A percentile compares a stretch with the other conserved stretches of the same genome.
phyloP scores from a whole-genome alignment of 2,797 vertebrate genomes.

The Platyrinchus mystaceus region DNA sequence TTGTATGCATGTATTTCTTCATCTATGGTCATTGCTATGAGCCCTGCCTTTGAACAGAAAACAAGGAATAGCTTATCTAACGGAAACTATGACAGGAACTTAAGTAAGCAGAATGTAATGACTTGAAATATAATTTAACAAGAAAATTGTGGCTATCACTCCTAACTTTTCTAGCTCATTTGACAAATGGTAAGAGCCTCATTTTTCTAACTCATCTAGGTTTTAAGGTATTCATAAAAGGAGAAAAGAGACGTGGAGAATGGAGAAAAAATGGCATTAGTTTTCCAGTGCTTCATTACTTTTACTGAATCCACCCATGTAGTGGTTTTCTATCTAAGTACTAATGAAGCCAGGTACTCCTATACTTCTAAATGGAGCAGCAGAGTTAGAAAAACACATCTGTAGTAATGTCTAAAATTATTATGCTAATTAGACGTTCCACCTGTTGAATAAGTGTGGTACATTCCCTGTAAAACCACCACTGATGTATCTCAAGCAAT shows the following conservation, averaged over 20 bases:
- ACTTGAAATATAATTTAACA: not conserved
- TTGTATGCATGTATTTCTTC: not conserved
- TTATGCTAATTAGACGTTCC: not conserved
- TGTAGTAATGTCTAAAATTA: not conserved
- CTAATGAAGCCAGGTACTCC: not conserved
- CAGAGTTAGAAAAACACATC: not conserved
- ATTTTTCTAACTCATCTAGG: not conserved
- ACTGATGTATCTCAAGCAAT: not conserved
- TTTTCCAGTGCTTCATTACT: not conserved
- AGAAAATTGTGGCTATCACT: not conserved
- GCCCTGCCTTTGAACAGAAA: not conserved
- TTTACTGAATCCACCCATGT: not conserved
- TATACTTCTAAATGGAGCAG: not conserved
- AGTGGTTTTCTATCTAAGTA: not conserved
- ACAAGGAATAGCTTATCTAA: not conserved
- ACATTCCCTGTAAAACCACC: not conserved
- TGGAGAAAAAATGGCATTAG: not conserved
- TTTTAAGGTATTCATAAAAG: not conserved
- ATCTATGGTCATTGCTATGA: not conserved
- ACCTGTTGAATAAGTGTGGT: not conserved
- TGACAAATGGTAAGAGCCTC: not conserved
- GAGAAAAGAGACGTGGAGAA: not conserved
- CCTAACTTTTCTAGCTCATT: not conserved
- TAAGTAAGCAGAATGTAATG: not conserved
- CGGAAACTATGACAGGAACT: not conserved